Evolutionary conservation across 2,888 invertebrate genomes (phyloP), one percentile per base, ranked within the genome.

Genomic region (Limenitis camilla): DNA sequence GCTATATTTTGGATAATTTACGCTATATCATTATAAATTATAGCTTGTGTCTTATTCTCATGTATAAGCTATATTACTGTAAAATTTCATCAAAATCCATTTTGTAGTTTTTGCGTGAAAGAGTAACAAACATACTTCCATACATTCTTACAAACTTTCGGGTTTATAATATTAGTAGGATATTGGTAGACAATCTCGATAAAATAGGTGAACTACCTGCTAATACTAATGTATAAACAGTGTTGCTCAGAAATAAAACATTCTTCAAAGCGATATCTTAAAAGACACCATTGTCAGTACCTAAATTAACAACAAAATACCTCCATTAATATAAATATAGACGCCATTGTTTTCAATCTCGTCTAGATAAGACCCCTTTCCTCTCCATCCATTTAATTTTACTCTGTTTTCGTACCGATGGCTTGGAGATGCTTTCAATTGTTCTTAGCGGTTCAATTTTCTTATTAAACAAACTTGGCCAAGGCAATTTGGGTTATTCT

Each of bases 401-500:
- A 56, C 53, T 63, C 56, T 55, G 60, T 65, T 62, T 67, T 65
- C 53, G 61, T 62, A 55, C 56, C 62, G 56, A 62, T 65, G 58
- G 54, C 57, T 53, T 51, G 56, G 49, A 56, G 59, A 65, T 60
- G 60, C 59, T 61, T 55, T 55, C 61, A 66, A 68, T 66, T 69
- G 64, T 68, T 65, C 60, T 58, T 54, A 58, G 63, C 59, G 65
- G 64, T 63, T 64, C 64, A 64, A 69, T 65, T 69, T 67, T 68
- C 65, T 66, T 67, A 67, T 65, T 66, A 67, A 62, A 60, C 59
- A 60, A 63, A 64, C 68, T 71, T 65, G 66, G 65, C 64, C 60
- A 58, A 57, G 61, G 58, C 63, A 60, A 63, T 63, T 61, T 52
- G 53, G 59, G 61, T 66, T 71, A 69, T 71, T 70, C 58, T 67